Conservation (phyloP, 2,113 vertebrate genomes). For the Ailuropoda melanoleuca region DNA sequence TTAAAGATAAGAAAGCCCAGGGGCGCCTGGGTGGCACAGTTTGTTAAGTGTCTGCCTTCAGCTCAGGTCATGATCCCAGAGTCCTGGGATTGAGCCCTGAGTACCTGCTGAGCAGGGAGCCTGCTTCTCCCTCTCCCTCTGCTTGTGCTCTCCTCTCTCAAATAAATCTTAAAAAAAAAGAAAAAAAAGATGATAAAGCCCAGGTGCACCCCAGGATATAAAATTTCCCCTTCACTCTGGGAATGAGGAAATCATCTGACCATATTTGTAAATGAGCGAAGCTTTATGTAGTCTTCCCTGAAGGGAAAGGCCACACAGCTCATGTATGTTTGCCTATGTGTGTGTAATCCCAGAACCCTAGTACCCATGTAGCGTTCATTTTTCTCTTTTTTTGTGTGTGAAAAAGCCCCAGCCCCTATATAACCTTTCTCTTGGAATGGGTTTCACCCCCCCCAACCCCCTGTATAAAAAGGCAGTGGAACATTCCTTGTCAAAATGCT, state of each 20-base stretch:
- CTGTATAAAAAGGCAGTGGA: not conserved
- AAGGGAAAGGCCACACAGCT: not conserved
- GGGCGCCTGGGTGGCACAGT: no score
- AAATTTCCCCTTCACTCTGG: constrained; percentile 1
- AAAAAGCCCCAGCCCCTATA: not conserved
- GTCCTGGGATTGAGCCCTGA: not conserved
- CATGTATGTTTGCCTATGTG: not conserved
- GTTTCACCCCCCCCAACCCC: not conserved
- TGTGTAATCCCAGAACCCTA: constrained; percentile 1
- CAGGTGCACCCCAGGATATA: not conserved
- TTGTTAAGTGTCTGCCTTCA: not conserved
- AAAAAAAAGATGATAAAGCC: not conserved
- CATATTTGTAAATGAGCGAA: not conserved
- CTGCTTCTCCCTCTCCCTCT: not conserved
- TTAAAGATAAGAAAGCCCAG: not conserved
- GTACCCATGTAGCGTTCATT: not conserved
- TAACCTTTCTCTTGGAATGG: not conserved
- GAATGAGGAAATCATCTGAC: not conserved
- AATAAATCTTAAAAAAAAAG: not conserved
- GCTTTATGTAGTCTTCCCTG: not conserved
- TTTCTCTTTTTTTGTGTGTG: not conserved
- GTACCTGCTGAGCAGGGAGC: not conserved
- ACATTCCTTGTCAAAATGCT: not conserved
- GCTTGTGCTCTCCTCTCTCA: not conserved
- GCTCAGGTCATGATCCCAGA: not conserved